phyloP scores from a whole-genome alignment of 2,797 vertebrate species.

The Nannoperca australis region DNA sequence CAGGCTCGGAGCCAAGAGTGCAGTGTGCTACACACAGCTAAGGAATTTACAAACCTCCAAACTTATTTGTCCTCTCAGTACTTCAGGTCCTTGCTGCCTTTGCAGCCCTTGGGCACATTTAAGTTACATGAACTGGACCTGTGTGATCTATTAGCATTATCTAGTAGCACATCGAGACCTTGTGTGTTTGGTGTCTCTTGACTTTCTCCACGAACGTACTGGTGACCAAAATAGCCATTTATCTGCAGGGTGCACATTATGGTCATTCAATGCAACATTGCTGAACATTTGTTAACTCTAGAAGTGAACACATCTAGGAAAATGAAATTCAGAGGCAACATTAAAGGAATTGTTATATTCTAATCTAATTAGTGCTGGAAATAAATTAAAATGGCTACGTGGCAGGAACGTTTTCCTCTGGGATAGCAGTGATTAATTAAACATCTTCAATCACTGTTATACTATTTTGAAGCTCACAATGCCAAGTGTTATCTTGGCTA shows the following conservation, averaged over 20 bases:
- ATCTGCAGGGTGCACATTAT: background rate
- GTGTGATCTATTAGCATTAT: conserved; percentile 11
- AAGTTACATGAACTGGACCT: background rate
- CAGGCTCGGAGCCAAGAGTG: conserved; percentile 13
- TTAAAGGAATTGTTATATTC: background rate
- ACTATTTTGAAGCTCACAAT: background rate
- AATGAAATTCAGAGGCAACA: background rate
- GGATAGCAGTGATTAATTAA: conserved; percentile 1
- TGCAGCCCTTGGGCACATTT: background rate
- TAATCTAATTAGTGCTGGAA: background rate
- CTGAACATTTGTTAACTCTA: background rate
- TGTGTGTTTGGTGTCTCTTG: background rate
- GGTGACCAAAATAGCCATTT: background rate
- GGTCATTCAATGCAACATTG: background rate
- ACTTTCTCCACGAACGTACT: background rate
- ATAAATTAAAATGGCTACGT: background rate
- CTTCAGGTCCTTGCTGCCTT: background rate
- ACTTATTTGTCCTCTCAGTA: background rate
- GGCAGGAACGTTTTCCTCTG: conserved; percentile 2
- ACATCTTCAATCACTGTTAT: background rate
- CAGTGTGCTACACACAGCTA: conserved; percentile 4
- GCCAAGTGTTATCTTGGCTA: background rate
- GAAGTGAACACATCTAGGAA: background rate
- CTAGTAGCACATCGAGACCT: conserved; percentile 4
- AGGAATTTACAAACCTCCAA: background rate